A percentile compares a stretch with the other conserved stretches of the same genome.
phyloP scores from a whole-genome alignment of 2,113 vertebrate species.

The Paramisgurnus dabryanus region DNA sequence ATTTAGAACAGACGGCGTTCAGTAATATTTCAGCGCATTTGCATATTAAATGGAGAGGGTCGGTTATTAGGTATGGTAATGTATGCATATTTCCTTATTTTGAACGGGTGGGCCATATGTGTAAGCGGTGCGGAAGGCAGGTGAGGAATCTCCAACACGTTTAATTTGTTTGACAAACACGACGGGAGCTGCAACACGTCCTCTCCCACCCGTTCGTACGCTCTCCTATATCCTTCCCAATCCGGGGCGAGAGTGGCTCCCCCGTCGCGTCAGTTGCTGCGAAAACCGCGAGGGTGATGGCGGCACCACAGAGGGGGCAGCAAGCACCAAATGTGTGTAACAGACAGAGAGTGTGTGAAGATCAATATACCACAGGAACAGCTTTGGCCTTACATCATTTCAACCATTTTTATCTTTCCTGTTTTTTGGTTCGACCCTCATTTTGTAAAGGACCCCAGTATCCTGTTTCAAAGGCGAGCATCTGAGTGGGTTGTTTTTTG shows the following conservation, averaged over 20 bases:
- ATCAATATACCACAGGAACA: slow-evolving; percentile 12
- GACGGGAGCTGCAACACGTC: slow-evolving; percentile 78
- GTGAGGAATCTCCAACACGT: slow-evolving; percentile 91
- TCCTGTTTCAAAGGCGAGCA: slow-evolving; percentile 48
- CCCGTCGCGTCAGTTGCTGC: slow-evolving; percentile 52
- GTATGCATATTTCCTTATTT: slow-evolving; percentile 99
- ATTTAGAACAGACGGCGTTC: slow-evolving; percentile 99
- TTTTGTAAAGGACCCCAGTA: slow-evolving; percentile 57
- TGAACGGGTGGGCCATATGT: slow-evolving; percentile 97
- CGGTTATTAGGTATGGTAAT: slow-evolving; percentile 99
- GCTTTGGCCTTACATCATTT: slow-evolving; percentile 51
- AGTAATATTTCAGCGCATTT: slow-evolving; percentile 99
- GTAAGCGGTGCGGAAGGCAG: slow-evolving; percentile 88
- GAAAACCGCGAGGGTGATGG: slow-evolving; percentile 41
- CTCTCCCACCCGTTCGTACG: slow-evolving; percentile 69
- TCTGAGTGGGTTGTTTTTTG: slow-evolving; percentile 39
- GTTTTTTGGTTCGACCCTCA: slow-evolving; percentile 6
- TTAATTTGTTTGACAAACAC: slow-evolving; percentile 98
- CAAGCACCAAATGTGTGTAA: not conserved
- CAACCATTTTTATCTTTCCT: slow-evolving; percentile 31
- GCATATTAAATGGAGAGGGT: slow-evolving; percentile 99
- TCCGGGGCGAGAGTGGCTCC: slow-evolving; percentile 40
- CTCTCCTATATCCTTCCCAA: slow-evolving; percentile 56
- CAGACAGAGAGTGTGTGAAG: not conserved
- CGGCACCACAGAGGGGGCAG: slow-evolving; percentile 20